Evolutionary conservation across 2,888 invertebrate species (phyloP), one percentile per base, ranked within the genome.

Genomic region (Hemicrepidius hirtus): DNA sequence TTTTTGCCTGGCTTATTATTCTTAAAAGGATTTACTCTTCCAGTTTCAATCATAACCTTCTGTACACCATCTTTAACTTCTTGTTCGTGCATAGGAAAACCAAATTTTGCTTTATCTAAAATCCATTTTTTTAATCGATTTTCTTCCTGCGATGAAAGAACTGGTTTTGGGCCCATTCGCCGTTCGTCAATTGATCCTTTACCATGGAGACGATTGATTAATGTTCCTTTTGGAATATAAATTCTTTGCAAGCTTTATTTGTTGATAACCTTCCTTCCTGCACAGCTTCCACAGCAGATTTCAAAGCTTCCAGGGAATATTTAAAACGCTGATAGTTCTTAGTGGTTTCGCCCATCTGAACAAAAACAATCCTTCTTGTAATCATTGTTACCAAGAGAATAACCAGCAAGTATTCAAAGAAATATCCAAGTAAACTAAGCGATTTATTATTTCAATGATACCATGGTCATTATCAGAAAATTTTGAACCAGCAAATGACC

Each of bases 61-160:
- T 59, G 59, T 2, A 59, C 59, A 37, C 6, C 59, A 59, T 59
- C 40, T 37, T 59, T 59, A 4, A 59, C 59, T 37, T 59, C 40
- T 18, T 35, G 5, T 5, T 6, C 5, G 20, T 49, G 49, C 49
- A 59, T 59, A 2, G 59, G 59, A n/a, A 59, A 59, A 20, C 59
- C 40, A n/a, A 59, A 7, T 20, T 59, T 59, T 37, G 59, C 59
- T 13, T 59, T 59, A 7, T 13, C 7, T 40, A 37, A n/a, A 37
- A 59, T 59, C 59, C 59, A 59, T 12, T 59, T 13, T 37, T 59
- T 10, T 59, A 59, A 37, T 18, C 18, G 5, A 13, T 37, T 13
- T 40, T 59, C 37, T 35, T 59, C 59, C 5, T 24, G 10, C 4
- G 9, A 32, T 24, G 16, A 5, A 20, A 55, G 21, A 3, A 55